Conservation (phyloP, 2,113 vertebrate genomes). For the Zapornia atra region DNA sequence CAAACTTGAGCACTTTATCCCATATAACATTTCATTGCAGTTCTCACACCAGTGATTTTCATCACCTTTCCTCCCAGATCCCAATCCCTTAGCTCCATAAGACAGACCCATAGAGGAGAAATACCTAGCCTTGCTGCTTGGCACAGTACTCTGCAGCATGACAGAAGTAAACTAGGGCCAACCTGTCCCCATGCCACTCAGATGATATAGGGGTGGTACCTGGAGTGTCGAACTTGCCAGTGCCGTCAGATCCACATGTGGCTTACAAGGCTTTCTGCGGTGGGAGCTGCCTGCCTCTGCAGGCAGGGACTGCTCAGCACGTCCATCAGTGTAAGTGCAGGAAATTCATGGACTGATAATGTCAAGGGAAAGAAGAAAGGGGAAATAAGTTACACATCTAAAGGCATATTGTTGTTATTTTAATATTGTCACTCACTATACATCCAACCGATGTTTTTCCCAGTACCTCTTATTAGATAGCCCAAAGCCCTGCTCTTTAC, state of each 20-base stretch:
- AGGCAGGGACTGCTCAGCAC: background rate
- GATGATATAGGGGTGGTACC: background rate
- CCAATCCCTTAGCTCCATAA: background rate
- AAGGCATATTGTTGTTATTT: background rate
- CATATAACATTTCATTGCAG: background rate
- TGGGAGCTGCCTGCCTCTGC: background rate
- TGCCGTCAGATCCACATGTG: background rate
- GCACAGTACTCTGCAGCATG: background rate
- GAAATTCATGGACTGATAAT: background rate
- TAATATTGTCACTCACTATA: background rate
- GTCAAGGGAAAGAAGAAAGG: background rate
- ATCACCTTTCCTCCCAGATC: background rate
- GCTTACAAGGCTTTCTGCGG: background rate
- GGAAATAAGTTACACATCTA: background rate
- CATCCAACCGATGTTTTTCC: background rate
- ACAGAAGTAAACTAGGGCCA: background rate
- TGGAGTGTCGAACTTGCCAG: background rate
- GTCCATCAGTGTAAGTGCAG: background rate
- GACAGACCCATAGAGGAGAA: background rate
- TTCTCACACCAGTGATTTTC: background rate
- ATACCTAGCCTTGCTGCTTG: background rate
- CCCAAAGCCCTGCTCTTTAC: background rate
- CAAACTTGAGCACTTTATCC: background rate
- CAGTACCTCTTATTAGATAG: background rate
- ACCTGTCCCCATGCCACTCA: accelerated